Evolutionary conservation across 2,888 invertebrate genomes (phyloP), one percentile per base, ranked within the genome.

Genomic region (Drosophila anomelani): DNA sequence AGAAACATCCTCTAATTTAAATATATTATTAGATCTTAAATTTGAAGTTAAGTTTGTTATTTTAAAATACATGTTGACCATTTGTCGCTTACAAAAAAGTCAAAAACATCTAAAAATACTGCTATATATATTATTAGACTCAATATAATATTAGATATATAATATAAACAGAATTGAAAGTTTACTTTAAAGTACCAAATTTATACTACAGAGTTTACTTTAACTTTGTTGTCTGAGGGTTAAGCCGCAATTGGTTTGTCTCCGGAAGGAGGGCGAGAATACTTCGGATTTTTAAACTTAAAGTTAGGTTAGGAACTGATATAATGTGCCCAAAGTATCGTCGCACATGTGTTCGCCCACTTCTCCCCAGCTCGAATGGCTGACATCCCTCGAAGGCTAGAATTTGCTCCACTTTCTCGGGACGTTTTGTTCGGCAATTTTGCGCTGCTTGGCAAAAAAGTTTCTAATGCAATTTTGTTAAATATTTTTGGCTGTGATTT

Each of bases 381-480:
- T 39, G 29, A 38, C 69, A 47, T 69, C 17, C 26, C 68, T 46
- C 15, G 41, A 39, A 59, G 71, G 44, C 58, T 56, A n/a, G 46
- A 56, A 63, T 73, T 36, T 55, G 54, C 20, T 44, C 39, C 49
- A 57, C 41, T 57, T 76, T 74, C 66, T 61, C 58, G n/a, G 53
- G 39, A 47, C 43, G 36, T 69, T 76, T 75, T 73, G 63, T 63
- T 51, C 34, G 53, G 39, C 60, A 62, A 56, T 75, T 81, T 82
- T 55, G 80, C 59, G 49, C 57, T 39, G 73, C 54, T 59, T 70
- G 76, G 41, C 44, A 55, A 54, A 73, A 87, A 89, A 85, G 79
- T 89, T 82, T 72, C 64, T 89, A 87, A 89, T 87, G 74, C 72
- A 85, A 87, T 89, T 89, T 80, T 66, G 60, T 67, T 78, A 80